phyloP scores from a whole-genome alignment of 2,113 vertebrate species.

The Neomonachus schauinslandi region DNA sequence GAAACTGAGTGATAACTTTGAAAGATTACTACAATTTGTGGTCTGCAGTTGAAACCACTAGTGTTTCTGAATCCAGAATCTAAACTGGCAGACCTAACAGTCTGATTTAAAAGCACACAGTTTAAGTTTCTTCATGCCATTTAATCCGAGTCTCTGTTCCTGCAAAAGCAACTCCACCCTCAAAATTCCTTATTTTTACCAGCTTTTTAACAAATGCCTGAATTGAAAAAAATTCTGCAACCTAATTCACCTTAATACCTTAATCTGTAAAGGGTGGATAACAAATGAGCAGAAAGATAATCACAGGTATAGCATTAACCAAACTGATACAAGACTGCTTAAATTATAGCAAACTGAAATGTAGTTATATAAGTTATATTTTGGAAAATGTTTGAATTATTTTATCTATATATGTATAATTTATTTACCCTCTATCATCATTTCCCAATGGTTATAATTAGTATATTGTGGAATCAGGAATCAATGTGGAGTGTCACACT shows the following conservation, averaged over 20 bases:
- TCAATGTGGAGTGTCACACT: not conserved
- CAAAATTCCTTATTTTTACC: slow-evolving; percentile 52
- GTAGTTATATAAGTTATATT: not conserved
- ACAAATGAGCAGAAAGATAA: slow-evolving; percentile 18
- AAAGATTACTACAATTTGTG: slow-evolving; percentile 28
- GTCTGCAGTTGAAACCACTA: not conserved
- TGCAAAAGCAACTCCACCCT: slow-evolving; percentile 37
- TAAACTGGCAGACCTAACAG: not conserved
- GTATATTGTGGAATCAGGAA: not conserved
- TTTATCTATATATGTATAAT: not conserved
- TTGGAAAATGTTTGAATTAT: slow-evolving; percentile 16
- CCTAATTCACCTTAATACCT: slow-evolving; percentile 17
- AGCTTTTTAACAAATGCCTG: slow-evolving; percentile 3
- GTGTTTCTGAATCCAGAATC: not conserved
- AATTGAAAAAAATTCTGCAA: slow-evolving; percentile 53
- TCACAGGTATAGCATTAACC: not conserved
- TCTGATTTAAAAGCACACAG: slow-evolving; percentile 4
- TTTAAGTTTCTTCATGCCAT: not conserved
- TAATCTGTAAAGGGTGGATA: not conserved
- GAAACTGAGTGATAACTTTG: not conserved
- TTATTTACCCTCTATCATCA: not conserved
- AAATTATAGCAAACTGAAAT: slow-evolving; percentile 30
- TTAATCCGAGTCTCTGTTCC: not conserved
- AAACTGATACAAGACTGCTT: not conserved
- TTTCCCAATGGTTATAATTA: slow-evolving; percentile 6